phyloP scores from a whole-genome alignment of 2,113 vertebrate species.

The Cyphomyrus discorhynchus region DNA sequence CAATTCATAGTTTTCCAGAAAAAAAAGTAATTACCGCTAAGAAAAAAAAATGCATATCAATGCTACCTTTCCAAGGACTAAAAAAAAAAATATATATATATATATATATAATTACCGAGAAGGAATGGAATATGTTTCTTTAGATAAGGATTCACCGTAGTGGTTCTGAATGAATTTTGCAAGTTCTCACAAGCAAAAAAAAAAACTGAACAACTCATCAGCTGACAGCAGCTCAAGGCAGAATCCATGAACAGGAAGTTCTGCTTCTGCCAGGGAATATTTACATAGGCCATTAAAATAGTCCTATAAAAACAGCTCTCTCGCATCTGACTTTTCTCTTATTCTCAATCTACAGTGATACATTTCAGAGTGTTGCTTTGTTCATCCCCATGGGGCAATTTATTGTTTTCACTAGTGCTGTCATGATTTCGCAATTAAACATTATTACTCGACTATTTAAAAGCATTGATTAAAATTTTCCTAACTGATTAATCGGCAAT shows the following conservation, averaged over 20 bases:
- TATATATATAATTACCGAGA: background rate
- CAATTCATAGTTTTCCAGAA: background rate
- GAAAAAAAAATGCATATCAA: background rate
- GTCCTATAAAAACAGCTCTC: background rate
- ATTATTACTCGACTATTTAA: background rate
- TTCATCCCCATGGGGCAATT: background rate
- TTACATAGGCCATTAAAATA: background rate
- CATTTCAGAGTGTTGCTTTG: background rate
- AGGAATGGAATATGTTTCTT: background rate
- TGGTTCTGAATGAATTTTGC: background rate
- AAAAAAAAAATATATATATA: too few species aligned
- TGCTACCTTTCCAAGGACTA: background rate
- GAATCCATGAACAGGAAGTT: background rate
- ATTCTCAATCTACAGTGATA: background rate
- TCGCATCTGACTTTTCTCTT: background rate
- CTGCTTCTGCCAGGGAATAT: background rate
- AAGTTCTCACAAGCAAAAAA: background rate
- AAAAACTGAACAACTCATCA: background rate
- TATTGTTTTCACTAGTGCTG: background rate
- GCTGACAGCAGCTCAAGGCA: background rate
- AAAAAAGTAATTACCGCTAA: background rate
- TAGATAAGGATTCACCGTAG: background rate
- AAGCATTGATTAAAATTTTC: background rate
- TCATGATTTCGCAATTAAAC: background rate
- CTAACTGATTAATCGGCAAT: background rate